Evolutionary conservation across 2,113 vertebrate species (phyloP).

Genomic region (Percina caprodes): DNA sequence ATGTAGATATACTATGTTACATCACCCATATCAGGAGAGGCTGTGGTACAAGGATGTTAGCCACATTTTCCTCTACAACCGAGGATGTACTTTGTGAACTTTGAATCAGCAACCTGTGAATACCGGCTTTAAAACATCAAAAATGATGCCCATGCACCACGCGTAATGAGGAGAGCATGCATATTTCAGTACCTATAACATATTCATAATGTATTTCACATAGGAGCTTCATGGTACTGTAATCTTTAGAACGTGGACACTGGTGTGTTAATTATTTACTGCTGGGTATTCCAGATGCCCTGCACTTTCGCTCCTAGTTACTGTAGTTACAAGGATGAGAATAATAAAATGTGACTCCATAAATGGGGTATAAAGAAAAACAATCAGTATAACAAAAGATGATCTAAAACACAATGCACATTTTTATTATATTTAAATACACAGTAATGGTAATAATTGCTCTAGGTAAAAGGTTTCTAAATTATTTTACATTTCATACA

Average conservation of each 20-base stretch:
- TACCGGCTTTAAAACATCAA: constrained; percentile 14
- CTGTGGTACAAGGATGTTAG: constrained; percentile 46
- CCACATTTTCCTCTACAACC: constrained; percentile 24
- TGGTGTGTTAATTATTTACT: constrained; percentile 59
- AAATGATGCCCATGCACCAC: constrained; percentile 17
- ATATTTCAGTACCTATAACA: constrained; percentile 64
- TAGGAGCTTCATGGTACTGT: constrained; percentile 28
- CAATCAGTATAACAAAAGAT: constrained; percentile 30
- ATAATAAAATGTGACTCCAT: neutral
- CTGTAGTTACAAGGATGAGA: constrained; percentile 13
- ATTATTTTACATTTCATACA: constrained; percentile 86
- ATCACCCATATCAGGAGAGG: constrained; percentile 28
- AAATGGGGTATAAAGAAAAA: constrained; percentile 15
- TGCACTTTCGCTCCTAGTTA: neutral
- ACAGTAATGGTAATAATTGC: constrained; percentile 76
- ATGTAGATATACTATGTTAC: constrained; percentile 21
- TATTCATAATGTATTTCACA: constrained; percentile 67
- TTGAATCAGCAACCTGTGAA: constrained; percentile 39
- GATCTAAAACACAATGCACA: constrained; percentile 77
- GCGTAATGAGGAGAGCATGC: constrained; percentile 27
- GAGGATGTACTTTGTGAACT: constrained; percentile 32
- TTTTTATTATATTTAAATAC: constrained; percentile 86
- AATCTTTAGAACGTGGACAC: constrained; percentile 44
- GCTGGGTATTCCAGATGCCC: neutral
- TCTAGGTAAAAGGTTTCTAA: constrained; percentile 78